phyloP scores from a whole-genome alignment of 2,888 invertebrate genomes.

The Acrocyrtus sp. region DNA sequence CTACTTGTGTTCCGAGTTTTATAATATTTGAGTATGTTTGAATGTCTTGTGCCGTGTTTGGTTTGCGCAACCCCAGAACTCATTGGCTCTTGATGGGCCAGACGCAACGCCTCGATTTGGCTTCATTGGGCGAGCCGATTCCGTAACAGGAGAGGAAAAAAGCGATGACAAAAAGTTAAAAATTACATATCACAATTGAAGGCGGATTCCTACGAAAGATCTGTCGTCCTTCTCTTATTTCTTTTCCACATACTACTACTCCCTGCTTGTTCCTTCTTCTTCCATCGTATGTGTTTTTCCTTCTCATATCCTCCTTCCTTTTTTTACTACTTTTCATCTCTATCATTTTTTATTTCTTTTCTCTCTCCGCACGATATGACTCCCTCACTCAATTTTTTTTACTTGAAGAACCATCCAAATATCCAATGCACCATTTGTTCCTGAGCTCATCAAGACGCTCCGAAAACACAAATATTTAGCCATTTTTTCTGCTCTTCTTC shows the following conservation, averaged over 20 bases:
- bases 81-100: conserved; percentile 64
- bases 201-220: conserved; percentile 63
- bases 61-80: conserved; percentile 64
- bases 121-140: conserved; percentile 63
- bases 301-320: conserved; percentile 25
- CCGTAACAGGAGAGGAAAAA: conserved; percentile 61
- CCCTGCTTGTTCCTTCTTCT: background rate
- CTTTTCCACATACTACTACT: conserved; percentile 47
- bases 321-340: conserved; percentile 50
- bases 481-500: too few species aligned
- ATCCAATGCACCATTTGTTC: too few species aligned
- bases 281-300: background rate
- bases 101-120: conserved; percentile 63
- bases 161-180: conserved; percentile 64
- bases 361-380: conserved; percentile 25
- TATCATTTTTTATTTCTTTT: conserved; percentile 51
- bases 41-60: conserved; percentile 54
- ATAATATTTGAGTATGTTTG: conserved; percentile 48
- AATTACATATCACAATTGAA: conserved; percentile 64
- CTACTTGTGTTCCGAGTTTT: conserved; percentile 29
- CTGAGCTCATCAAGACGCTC: too few species aligned
- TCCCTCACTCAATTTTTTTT: too few species aligned
- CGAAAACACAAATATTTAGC: too few species aligned
- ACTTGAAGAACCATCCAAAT: too few species aligned
- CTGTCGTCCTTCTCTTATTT: conserved; percentile 58